Evolutionary conservation across 2,888 invertebrate genomes (phyloP), one percentile per base, ranked within the genome.

Genomic region (Apamea crenata): DNA sequence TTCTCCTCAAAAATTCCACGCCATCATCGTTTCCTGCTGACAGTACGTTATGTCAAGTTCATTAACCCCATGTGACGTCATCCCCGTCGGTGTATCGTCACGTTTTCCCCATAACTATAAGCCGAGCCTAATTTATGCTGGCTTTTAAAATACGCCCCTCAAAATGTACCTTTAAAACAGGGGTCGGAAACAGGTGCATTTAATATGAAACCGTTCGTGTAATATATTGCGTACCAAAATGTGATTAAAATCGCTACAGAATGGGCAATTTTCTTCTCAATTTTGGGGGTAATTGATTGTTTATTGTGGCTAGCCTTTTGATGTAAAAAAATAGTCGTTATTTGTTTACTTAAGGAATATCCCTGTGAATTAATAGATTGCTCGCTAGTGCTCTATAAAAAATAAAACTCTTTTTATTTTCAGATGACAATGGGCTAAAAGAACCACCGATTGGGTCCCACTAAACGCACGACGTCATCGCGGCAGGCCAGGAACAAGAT

Each of bases 21-120:
- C 14, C 36, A 59, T 80, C 29, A 84, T 68, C 25, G 32, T 67
- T 68, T 63, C 53, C 74, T 92, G 90, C 90, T 69, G 82, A 85
- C 90, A 73, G 76, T 91, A 87, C 90, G 40, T 77, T 72, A 77
- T 84, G 78, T 89, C 91, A 91, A 93, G 93, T 93, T 93, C 93
- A 92, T 90, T 91, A 90, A 91, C 92, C 93, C 88, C 90, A 72
- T 70, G 89, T 91, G 92, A 91, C 87, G 88, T 91, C 91, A 89
- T 68, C 80, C 71, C 74, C 65, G 78, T 61, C 81, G 84, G 69
- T 80, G 87, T 87, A 84, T 83, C 88, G 82, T 82, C 85, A 88
- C 86, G 86, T 77, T 61, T 44, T 40, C 66, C 72, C 84, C 88
- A 88, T 86, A 88, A 84, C 56, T 82, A 82, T 80, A 81, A 78